Conservation (phyloP, 2,888 invertebrate genomes). For the Meliscaeva auricollis region DNA sequence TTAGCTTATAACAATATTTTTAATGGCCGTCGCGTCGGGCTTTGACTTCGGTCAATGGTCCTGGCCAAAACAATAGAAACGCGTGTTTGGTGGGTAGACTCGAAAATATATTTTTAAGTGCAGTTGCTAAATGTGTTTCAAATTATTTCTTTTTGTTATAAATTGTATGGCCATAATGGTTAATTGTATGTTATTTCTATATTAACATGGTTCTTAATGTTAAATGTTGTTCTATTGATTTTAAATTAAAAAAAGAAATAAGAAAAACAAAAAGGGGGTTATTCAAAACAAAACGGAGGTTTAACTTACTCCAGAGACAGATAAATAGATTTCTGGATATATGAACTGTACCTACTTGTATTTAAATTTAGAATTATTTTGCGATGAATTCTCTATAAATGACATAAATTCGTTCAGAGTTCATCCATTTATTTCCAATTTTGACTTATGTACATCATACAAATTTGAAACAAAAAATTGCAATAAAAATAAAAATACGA, state of each 20-base stretch:
- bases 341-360: too few species aligned
- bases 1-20: background rate
- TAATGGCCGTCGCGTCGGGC: constrained; percentile 1
- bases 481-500: too few species aligned
- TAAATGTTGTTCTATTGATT: background rate
- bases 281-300: too few species aligned
- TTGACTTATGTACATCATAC: too few species aligned
- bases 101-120: constrained; percentile 16
- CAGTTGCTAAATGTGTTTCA: constrained; percentile 12
- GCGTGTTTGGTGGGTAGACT: constrained; percentile 4
- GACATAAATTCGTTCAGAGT: too few species aligned
- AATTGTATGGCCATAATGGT: constrained; percentile 9
- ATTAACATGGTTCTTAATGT: background rate
- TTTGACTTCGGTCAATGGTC: constrained; percentile 5
- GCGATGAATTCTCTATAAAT: too few species aligned
- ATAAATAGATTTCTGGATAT: too few species aligned
- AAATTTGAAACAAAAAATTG: too few species aligned
- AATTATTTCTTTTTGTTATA: constrained; percentile 27
- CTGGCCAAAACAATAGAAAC: background rate
- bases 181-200: constrained; percentile 33
- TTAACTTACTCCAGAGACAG: too few species aligned
- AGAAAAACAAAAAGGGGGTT: background rate
- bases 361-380: too few species aligned
- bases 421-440: too few species aligned
- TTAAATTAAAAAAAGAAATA: background rate